A percentile compares a stretch with the other conserved stretches of the same genome.
Conservation (phyloP, 2,113 vertebrate species). For the Rhabdomys dilectus region DNA sequence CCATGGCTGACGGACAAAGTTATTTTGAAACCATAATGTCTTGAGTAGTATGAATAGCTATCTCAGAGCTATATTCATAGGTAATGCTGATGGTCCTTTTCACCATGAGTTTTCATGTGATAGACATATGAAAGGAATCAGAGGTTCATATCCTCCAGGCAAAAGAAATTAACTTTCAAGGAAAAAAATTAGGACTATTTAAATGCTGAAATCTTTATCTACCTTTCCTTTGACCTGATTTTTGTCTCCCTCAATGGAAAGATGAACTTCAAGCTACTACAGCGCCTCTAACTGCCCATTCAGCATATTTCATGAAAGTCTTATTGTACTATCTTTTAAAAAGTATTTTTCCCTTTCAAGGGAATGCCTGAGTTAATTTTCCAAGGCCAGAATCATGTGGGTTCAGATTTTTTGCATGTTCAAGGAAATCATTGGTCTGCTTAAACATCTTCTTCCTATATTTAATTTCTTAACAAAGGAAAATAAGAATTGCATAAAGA, state of each 20-base stretch:
- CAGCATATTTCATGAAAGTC: not conserved
- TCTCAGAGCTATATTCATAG: not conserved
- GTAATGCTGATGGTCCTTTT: not conserved
- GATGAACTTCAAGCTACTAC: not conserved
- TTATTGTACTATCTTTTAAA: not conserved
- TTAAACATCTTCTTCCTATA: not conserved
- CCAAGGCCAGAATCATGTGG: not conserved
- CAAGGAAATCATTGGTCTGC: not conserved
- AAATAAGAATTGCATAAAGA: not conserved
- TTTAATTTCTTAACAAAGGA: not conserved
- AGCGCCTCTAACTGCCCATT: not conserved
- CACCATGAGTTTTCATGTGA: conserved; percentile 30
- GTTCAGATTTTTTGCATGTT: conserved; percentile 45
- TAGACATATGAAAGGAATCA: conserved; percentile 29
- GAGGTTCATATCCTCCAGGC: not conserved
- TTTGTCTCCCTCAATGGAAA: conserved; percentile 66
- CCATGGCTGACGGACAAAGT: not conserved
- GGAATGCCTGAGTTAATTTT: not conserved
- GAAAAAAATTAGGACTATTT: conserved; percentile 54
- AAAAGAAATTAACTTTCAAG: conserved; percentile 64
- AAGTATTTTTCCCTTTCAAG: not conserved
- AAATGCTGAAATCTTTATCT: conserved; percentile 57
- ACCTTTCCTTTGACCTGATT: conserved; percentile 55
- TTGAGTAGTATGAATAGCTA: not conserved
- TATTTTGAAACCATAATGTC: not conserved